Evolutionary conservation across 2,888 invertebrate species (phyloP).

Genomic region (Bibio marci): DNA sequence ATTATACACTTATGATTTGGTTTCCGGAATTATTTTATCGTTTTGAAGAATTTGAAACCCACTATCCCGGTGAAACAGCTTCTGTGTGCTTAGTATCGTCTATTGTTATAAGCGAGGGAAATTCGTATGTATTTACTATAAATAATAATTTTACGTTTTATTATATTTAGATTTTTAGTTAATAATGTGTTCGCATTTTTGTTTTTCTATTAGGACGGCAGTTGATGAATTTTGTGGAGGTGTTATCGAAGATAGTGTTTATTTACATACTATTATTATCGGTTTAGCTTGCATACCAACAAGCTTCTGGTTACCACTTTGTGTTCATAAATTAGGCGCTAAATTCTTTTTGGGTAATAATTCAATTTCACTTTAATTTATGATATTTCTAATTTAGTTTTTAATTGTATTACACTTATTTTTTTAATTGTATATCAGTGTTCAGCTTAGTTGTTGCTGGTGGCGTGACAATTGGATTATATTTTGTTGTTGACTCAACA

Average conservation of each 20-base stretch:
- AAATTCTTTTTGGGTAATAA: conserved; percentile 26
- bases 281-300: conserved; percentile 67
- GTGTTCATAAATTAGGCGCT: conserved; percentile 61
- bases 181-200: not conserved
- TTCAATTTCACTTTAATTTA: no score
- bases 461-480: conserved; percentile 53
- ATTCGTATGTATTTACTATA: conserved; percentile 10
- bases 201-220: not conserved
- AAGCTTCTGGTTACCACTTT: conserved; percentile 59
- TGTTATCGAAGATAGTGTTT: conserved; percentile 48
- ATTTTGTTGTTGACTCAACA: conserved; percentile 51
- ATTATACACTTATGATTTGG: conserved; percentile 85
- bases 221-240: conserved; percentile 32
- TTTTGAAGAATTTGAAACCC: conserved; percentile 54
- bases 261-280: conserved; percentile 59
- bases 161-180: not conserved
- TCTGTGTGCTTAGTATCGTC: conserved; percentile 64
- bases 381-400: no score
- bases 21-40: conserved; percentile 78
- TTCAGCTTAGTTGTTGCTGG: conserved; percentile 58
- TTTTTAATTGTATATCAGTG: no score
- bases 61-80: conserved; percentile 46
- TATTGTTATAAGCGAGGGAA: conserved; percentile 34
- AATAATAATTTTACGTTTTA: not conserved
- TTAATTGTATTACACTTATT: no score